Conservation (phyloP, 2,888 invertebrate species). For the Trachelus troglodyta region DNA sequence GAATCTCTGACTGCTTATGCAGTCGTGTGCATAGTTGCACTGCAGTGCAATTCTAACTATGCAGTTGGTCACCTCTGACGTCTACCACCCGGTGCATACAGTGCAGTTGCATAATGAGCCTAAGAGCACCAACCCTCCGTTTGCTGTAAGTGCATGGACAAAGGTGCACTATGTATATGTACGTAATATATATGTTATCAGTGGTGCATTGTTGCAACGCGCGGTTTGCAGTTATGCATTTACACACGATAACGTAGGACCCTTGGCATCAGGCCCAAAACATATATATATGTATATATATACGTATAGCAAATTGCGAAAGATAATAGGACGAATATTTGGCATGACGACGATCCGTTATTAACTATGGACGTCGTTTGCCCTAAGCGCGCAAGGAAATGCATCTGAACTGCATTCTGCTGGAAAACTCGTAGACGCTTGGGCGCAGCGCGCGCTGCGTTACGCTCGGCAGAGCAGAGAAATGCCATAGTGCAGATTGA, state of each 20-base stretch:
- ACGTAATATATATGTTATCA: background rate
- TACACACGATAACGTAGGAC: background rate
- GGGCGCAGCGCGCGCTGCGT: slow-evolving; percentile 18
- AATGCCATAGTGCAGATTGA: slow-evolving; percentile 45
- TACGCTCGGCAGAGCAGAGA: slow-evolving; percentile 47
- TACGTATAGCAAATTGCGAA: background rate
- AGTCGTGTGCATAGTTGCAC: background rate
- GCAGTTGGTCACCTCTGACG: slow-evolving; percentile 2
- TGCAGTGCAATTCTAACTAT: background rate
- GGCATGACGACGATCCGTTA: background rate
- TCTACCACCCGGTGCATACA: background rate
- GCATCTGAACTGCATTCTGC: background rate
- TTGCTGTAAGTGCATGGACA: slow-evolving; percentile 40
- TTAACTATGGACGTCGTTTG: background rate
- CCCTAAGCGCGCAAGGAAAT: background rate
- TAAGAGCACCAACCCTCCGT: background rate
- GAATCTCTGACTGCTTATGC: too few species aligned
- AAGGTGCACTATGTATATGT: slow-evolving; percentile 35
- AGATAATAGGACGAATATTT: background rate
- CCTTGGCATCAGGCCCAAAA: background rate
- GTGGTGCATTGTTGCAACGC: background rate
- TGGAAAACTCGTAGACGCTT: background rate
- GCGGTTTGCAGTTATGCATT: background rate
- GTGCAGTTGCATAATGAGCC: slow-evolving; percentile 2
- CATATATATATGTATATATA: background rate